Conservation (phyloP, 53 echinoderm and acorn worm genomes). For the Actinopyga echinites region DNA sequence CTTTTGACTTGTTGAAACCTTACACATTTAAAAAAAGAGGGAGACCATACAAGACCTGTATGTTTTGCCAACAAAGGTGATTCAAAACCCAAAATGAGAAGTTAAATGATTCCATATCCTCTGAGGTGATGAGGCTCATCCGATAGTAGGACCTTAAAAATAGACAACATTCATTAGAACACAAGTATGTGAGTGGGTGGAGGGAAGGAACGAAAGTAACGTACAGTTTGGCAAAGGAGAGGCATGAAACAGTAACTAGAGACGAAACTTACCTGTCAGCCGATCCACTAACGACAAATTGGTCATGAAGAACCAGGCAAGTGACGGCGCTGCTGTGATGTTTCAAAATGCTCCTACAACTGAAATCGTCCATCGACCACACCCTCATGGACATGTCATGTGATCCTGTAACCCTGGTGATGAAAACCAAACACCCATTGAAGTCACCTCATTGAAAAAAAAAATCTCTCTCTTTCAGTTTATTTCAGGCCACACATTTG, state of each 20-base stretch:
- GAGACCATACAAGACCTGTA: too few species aligned
- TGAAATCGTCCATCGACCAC: conserved; percentile 83
- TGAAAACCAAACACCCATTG: background rate
- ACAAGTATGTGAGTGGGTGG: conserved; percentile 28
- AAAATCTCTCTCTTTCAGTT: too few species aligned
- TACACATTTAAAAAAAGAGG: too few species aligned
- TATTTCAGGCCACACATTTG: too few species aligned
- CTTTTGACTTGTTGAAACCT: too few species aligned
- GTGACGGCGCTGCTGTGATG: conserved; percentile 84
- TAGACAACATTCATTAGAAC: conserved; percentile 11
- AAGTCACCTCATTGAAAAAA: conserved; percentile 7
- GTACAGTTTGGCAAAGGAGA: background rate
- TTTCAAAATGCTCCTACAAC: conserved; percentile 61
- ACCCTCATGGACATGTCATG: conserved; percentile 87
- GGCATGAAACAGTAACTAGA: background rate
- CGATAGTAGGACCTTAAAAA: too few species aligned
- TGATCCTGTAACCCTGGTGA: conserved; percentile 89
- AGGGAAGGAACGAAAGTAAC: too few species aligned
- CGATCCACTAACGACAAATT: conserved; percentile 75
- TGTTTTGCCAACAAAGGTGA: too few species aligned
- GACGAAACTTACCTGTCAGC: conserved; percentile 77
- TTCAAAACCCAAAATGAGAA: too few species aligned
- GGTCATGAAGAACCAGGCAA: conserved; percentile 78
- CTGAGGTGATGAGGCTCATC: too few species aligned
- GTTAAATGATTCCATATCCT: too few species aligned